These are phyloP conservation scores for Lepas anatifera DNA, from an alignment of 2,888 invertebrate species.

Conservation along the genomic window DNA sequence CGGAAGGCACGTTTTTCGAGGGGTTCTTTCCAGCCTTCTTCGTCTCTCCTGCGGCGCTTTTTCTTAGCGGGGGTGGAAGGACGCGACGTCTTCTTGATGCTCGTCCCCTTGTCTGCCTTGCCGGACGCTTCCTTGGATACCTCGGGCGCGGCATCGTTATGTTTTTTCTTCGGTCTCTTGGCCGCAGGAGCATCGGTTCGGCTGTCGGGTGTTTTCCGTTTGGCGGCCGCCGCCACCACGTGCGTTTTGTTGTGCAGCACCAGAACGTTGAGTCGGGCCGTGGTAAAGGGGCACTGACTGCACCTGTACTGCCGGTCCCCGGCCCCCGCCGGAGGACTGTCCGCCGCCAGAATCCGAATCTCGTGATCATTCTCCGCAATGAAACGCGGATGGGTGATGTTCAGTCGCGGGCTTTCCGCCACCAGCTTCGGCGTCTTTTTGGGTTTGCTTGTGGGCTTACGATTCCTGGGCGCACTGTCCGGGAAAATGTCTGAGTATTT, in stretches of 20 bases:
- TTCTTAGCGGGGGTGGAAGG: not conserved
- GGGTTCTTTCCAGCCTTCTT: too few relatives aligned
- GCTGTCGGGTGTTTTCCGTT: not conserved
- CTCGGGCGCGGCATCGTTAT: not conserved
- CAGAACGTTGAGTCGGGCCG: constrained; percentile 56
- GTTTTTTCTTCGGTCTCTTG: not conserved
- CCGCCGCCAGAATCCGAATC: constrained; percentile 7
- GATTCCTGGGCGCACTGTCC: not conserved
- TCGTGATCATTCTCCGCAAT: constrained; percentile 3
- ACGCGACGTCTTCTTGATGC: too few relatives aligned
- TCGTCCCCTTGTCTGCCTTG: too few relatives aligned
- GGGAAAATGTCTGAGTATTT: not conserved
- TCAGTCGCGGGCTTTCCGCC: not conserved
- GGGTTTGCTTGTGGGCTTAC: not conserved
- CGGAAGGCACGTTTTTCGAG: too few relatives aligned
- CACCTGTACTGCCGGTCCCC: constrained; percentile 41
- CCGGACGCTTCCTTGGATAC: too few relatives aligned
- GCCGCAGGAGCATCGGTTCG: not conserved
- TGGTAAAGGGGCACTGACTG: constrained; percentile 50
- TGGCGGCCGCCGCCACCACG: not conserved
- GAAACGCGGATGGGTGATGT: constrained; percentile 4
- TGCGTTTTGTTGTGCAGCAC: constrained; percentile 60
- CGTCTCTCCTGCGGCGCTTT: too few relatives aligned
- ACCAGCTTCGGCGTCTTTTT: not conserved
- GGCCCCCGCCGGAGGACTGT: not conserved